Percentiles rank a stretch among this genome's conserved stretches.
Conservation (phyloP, 2,797 vertebrate species). For the Margarornis squamiger region DNA sequence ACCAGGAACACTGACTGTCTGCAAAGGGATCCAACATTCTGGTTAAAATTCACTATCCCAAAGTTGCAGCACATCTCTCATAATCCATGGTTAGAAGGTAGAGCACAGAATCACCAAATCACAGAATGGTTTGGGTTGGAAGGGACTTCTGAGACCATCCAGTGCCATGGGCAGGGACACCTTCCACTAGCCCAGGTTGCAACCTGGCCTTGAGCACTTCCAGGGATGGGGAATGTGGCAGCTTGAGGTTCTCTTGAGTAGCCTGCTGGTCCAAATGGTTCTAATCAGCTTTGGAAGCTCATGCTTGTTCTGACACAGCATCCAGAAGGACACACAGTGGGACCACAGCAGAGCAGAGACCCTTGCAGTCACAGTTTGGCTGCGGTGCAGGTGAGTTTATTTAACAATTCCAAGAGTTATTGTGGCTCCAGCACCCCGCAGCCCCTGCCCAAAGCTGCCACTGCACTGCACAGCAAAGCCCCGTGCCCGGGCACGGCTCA, state of each 20-base stretch:
- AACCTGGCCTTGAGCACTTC: not conserved
- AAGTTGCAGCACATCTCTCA: not conserved
- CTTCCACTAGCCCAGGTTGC: not conserved
- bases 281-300: not conserved
- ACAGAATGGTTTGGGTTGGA: not conserved
- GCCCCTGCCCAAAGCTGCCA: not conserved
- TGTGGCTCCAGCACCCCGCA: not conserved
- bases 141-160: not conserved
- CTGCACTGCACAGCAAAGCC: not conserved
- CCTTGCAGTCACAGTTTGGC: not conserved
- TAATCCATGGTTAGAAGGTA: not conserved
- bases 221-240: not conserved
- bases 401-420: not conserved
- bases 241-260: not conserved
- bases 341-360: not conserved
- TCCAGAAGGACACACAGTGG: not conserved
- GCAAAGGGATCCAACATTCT: not conserved
- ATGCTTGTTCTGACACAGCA: rapidly evolving
- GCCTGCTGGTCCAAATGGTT: not conserved
- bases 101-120: not conserved
- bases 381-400: not conserved
- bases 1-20: not conserved
- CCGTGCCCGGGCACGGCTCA: not conserved
- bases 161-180: not conserved
- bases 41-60: not conserved